A percentile compares a stretch with the other conserved stretches of the same genome.
Evolutionary conservation across 2,888 invertebrate species (phyloP).

Genomic region (Agrenia bidenticulata): DNA sequence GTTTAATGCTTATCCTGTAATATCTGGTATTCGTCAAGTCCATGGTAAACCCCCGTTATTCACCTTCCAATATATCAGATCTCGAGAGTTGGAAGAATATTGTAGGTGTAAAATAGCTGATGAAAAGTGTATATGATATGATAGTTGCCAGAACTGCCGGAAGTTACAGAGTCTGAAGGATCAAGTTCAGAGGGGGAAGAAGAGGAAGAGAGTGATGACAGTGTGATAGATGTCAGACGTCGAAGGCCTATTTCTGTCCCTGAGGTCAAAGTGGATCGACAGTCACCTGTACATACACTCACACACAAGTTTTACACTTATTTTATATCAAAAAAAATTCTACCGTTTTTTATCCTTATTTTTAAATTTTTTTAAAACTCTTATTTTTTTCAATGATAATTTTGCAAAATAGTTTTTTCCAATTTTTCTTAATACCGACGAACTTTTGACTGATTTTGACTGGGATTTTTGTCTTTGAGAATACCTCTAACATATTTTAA

Average conservation of each 20-base stretch:
- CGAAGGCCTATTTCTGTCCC: slow-evolving; percentile 41
- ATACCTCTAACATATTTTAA: too few species aligned
- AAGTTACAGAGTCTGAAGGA: slow-evolving; percentile 52
- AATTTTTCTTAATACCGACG: too few species aligned
- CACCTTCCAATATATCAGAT: too few species aligned
- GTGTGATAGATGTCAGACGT: slow-evolving; percentile 46
- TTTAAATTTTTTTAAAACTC: slow-evolving; percentile 7
- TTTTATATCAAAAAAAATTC: not conserved
- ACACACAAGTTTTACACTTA: slow-evolving; percentile 11
- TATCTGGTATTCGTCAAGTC: not conserved
- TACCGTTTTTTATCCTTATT: not conserved
- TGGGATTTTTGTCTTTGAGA: not conserved
- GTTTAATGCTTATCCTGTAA: not conserved
- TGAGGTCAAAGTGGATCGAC: slow-evolving; percentile 51
- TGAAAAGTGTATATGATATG: not conserved
- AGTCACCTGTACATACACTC: slow-evolving; percentile 26
- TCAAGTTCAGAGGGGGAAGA: slow-evolving; percentile 48
- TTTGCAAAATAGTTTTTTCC: not conserved
- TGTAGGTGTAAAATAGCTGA: too few species aligned
- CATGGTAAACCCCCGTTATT: too few species aligned
- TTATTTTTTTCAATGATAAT: not conserved
- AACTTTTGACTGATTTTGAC: not conserved
- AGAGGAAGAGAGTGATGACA: slow-evolving; percentile 49
- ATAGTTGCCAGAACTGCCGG: slow-evolving; percentile 52
- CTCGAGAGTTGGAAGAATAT: too few species aligned